Evolutionary conservation across 2,888 invertebrate species (phyloP).

Genomic region (Clostera curtula): DNA sequence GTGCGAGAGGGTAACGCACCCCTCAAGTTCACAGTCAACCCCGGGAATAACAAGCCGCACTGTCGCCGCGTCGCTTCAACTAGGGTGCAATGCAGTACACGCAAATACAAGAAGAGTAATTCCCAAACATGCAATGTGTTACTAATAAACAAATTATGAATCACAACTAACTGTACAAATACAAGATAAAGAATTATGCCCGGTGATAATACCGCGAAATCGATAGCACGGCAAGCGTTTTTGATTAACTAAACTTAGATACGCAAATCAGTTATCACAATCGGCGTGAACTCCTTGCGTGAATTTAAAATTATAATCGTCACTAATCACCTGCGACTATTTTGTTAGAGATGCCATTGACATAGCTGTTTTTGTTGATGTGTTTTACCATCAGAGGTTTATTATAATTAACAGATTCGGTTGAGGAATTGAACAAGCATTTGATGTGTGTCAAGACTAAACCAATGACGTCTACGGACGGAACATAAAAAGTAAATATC

Average conservation of each 20-base stretch:
- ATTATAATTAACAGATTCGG: no score
- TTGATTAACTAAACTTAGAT: conserved; percentile 6
- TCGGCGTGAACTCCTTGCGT: conserved; percentile 11
- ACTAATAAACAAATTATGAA: conserved; percentile 8
- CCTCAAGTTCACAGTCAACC: conserved; percentile 64
- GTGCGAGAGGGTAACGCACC: conserved; percentile 63
- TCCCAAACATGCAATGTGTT: no score
- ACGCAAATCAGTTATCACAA: conserved; percentile 10
- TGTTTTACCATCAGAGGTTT: no score
- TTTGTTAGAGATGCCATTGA: no score
- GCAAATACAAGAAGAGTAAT: conserved; percentile 27
- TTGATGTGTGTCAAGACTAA: no score
- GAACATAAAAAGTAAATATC: conserved; percentile 32
- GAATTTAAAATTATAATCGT: conserved; percentile 11
- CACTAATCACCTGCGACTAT: conserved; percentile 7
- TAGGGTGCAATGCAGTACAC: conserved; percentile 33
- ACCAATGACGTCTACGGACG: conserved; percentile 24
- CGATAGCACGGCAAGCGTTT: conserved; percentile 7
- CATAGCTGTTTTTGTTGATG: no score
- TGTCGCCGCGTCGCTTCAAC: conserved; percentile 27
- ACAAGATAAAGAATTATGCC: conserved; percentile 7
- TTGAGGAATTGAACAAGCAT: no score
- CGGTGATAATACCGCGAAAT: conserved; percentile 1
- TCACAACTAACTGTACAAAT: conserved; percentile 8
- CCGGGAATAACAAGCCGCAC: conserved; percentile 42